These are phyloP conservation scores for Coptodon bakossiorum DNA, from an alignment of 2,113 vertebrate genomes.

Conservation along the genomic window DNA sequence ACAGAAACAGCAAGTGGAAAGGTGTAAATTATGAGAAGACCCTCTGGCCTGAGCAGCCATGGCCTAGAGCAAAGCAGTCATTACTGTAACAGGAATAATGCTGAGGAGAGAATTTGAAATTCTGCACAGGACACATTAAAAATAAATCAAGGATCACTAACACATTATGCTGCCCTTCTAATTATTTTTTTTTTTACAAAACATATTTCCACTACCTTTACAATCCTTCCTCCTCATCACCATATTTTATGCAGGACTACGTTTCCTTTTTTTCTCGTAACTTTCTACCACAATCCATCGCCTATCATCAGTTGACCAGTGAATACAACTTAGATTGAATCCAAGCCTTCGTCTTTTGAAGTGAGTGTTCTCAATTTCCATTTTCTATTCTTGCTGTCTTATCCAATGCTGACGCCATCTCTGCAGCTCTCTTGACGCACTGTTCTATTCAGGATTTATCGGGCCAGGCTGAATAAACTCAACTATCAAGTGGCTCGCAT, in stretches of 20 bases:
- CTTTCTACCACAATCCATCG: neutral
- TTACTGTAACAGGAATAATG: neutral
- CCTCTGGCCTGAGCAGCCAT: constrained; percentile 17
- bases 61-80: constrained; percentile 18
- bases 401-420: neutral
- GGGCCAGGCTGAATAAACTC: neutral
- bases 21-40: constrained; percentile 23
- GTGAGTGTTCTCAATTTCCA: constrained; percentile 17
- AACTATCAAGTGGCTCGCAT: neutral
- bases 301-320: neutral
- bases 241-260: neutral
- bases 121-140: constrained; percentile 20
- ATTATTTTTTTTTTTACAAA: neutral
- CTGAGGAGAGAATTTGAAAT: neutral
- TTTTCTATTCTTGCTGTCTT: neutral
- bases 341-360: constrained; percentile 24
- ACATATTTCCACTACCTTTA: neutral
- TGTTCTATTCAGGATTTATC: neutral
- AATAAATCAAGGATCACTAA: constrained; percentile 17
- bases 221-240: neutral
- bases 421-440: neutral
- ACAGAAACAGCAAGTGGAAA: neutral
- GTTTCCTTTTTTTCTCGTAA: neutral
- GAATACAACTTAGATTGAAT: constrained; percentile 21
- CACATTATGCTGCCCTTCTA: neutral